Conservation (phyloP, 2,797 vertebrate species). For the Setipinna tenuifilis region DNA sequence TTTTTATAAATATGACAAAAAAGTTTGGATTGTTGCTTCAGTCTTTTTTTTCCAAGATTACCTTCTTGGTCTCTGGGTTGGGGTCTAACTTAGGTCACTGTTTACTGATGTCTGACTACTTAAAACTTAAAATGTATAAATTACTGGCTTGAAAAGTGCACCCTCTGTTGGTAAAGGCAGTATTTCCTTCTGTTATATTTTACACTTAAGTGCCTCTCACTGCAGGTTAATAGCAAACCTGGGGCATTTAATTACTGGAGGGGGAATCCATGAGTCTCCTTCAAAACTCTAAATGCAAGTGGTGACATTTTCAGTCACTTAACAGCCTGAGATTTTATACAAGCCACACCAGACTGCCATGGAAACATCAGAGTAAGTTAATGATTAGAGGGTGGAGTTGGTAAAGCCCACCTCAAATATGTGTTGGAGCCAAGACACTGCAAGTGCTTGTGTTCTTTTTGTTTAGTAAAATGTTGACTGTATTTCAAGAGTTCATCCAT, state of each 20-base stretch:
- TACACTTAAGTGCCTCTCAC: background rate
- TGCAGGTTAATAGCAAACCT: background rate
- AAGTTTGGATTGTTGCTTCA: background rate
- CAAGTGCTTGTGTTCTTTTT: background rate
- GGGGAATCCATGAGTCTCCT: background rate
- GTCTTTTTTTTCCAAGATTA: background rate
- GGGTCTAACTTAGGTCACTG: background rate
- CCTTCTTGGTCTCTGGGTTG: background rate
- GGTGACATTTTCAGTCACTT: slow-evolving; percentile 9
- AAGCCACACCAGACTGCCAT: background rate
- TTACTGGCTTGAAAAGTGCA: background rate
- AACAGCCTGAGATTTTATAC: background rate
- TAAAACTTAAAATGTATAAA: background rate
- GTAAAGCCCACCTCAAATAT: background rate
- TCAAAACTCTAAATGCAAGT: background rate
- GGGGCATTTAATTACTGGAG: background rate
- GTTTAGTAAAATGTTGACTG: background rate
- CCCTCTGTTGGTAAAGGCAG: background rate
- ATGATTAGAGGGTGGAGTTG: background rate
- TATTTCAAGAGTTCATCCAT: background rate
- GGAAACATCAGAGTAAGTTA: background rate
- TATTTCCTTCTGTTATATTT: background rate
- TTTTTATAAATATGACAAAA: slow-evolving; percentile 73
- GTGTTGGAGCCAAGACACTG: background rate
- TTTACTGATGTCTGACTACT: background rate